Base-by-base conservation (phyloP, 1,140 invertebrate genomes). In the Leucophenga varia region DNA sequence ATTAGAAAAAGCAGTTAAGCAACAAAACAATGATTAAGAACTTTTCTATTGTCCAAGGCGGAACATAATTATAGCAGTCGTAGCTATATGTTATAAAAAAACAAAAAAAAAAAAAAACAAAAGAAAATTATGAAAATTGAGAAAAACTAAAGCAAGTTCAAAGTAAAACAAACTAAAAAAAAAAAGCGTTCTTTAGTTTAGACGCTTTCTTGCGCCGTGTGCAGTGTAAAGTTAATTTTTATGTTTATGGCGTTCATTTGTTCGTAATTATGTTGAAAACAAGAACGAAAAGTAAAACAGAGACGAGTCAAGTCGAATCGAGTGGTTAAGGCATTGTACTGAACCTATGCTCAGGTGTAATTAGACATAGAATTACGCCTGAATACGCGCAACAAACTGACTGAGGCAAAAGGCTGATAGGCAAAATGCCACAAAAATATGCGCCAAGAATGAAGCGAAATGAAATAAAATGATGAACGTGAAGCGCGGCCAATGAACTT, bases 211-310 rank as follows among this genome's bases (percentile, higher is more conserved):
- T 47, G 63, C 55, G 22, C 5, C 22, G 22, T 6, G 22, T 25
- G 53, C 50, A 43, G 56, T 50, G n/a, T n/a, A n/a, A 67, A 67
- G 55, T 61, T 54, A 67, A 65, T 67, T 65, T 63, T 67, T 67
- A 67, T 68, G 63, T 50, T 49, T 67, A 63, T 57, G 67, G 67
- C 63, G 63, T 68, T 64, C 64, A 68, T 67, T 67, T 67, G 63
- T 58, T 54, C 53, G 63, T 67, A 67, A 67, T 67, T 67, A 67
- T 37, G 35, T 17, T 28, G 18, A 14, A 25, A 35, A 40, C 20
- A 20, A n/a, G n/a, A n/a, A n/a, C n/a, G n/a, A n/a, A n/a, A n/a
- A n/a, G n/a, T n/a, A n/a, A n/a, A n/a, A n/a, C n/a, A n/a, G n/a
- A n/a, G n/a, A n/a, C n/a, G n/a, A n/a, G n/a, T n/a, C n/a, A n/a